These are phyloP conservation scores for Pongo abelii DNA, from an alignment of 2,113 vertebrate species.

Conservation along the genomic window DNA sequence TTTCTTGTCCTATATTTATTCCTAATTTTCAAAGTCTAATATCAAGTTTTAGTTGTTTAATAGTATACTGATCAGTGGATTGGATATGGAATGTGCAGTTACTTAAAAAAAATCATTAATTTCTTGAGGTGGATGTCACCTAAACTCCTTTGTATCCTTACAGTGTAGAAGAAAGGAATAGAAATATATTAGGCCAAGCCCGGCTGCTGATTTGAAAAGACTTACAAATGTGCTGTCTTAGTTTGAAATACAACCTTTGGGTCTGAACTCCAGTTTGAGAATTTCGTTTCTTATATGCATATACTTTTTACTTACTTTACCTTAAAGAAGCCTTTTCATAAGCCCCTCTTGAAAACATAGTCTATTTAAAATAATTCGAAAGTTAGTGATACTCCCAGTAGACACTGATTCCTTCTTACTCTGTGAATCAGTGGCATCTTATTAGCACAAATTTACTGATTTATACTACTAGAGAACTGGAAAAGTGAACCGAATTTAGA, in stretches of 20 bases:
- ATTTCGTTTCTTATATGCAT: neutral
- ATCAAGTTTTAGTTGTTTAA: neutral
- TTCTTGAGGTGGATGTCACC: neutral
- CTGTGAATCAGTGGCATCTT: neutral
- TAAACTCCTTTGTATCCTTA: neutral
- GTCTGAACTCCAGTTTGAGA: constrained; percentile 9
- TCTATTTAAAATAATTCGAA: constrained; percentile 31
- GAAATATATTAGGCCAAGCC: neutral
- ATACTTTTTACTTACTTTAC: neutral
- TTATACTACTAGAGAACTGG: neutral
- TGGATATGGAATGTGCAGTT: neutral
- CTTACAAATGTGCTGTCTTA: neutral
- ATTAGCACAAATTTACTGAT: neutral
- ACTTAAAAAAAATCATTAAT: neutral
- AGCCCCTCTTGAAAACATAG: neutral
- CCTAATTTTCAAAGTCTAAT: neutral
- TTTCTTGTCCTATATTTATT: neutral
- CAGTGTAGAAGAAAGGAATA: neutral
- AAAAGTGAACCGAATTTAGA: neutral
- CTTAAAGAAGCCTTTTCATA: neutral
- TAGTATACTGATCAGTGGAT: neutral
- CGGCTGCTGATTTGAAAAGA: neutral
- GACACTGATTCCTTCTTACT: neutral
- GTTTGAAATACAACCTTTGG: neutral
- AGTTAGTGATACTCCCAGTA: neutral